Evolutionary conservation across 2,113 vertebrate species (phyloP), one percentile per base, ranked within the genome.

Genomic region (Ptilonorhynchus violaceus): DNA sequence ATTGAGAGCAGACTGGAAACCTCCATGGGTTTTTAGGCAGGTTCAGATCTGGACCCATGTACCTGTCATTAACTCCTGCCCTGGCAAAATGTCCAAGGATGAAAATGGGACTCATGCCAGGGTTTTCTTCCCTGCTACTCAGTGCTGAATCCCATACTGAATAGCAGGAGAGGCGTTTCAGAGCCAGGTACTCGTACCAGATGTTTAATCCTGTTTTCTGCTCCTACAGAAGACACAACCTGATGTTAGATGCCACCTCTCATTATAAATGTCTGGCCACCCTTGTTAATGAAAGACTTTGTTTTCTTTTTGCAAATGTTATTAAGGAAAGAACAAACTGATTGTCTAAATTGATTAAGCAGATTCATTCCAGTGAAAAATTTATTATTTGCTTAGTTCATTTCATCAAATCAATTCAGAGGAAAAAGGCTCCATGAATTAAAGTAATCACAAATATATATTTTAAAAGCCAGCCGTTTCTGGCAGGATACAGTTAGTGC

Each of bases 341-440:
- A 97, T 97, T 97, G 96, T 93, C 92, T 95, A 97, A 97, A 97
- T 97, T 96, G 95, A 96, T 96, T 96, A 90, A 97, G 85, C 85
- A 95, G 93, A 97, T 97, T 97, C 97, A 96, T 62, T 88, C 94
- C 73, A 86, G 94, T 86, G 96, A 95, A 88, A 93, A 86, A 89
- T 37, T 85, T 91, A 92, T 93, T 93, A 88, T 97, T 97, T 96
- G 81, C 92, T 67, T 67, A 70, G 91, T 90, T 92, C 74, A 64
- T 96, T 96, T 96, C 75, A 96, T 94, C 90, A 93, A 95, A 87
- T 93, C 55, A 89, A 55, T 88, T 88, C 95, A 76, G 75, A 91
- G 69, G 69, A 30, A 96, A 78, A 94, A 93, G 62, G 23, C 28
- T 91, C 74, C 67, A 67, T 95, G 85, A 95, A 92, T 95, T 93